Evolutionary conservation across 2,113 vertebrate species (phyloP).

Genomic region (Semnopithecus entellus): DNA sequence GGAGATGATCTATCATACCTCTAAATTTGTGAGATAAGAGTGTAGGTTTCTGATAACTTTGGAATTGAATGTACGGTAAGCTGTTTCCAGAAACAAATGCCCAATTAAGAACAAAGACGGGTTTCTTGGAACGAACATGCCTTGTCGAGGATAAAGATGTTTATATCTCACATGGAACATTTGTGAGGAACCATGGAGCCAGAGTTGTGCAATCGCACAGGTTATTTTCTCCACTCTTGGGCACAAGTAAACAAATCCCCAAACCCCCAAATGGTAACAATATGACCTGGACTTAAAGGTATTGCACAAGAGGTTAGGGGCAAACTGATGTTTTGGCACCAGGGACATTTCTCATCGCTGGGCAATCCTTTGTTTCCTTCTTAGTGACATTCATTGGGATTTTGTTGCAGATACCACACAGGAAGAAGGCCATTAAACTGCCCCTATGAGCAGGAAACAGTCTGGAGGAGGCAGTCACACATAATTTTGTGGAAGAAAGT

Average conservation of each 20-base stretch:
- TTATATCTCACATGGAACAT: not conserved
- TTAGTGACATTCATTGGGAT: not conserved
- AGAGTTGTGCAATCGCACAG: not conserved
- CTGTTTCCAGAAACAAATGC: constrained; percentile 34
- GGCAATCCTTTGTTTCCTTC: not conserved
- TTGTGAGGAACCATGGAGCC: not conserved
- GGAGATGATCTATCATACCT: not conserved
- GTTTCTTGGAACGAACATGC: constrained; percentile 24
- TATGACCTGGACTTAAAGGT: not conserved
- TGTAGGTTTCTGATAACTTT: not conserved
- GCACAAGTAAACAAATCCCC: constrained; percentile 25
- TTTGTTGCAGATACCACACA: constrained; percentile 51
- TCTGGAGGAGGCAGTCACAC: not conserved
- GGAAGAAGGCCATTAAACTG: constrained; percentile 46
- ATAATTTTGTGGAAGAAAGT: not conserved
- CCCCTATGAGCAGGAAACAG: not conserved
- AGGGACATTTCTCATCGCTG: not conserved
- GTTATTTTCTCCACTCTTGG: constrained; percentile 40
- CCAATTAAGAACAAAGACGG: not conserved
- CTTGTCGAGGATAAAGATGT: constrained; percentile 11
- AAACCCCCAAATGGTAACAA: not conserved
- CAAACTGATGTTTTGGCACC: not conserved
- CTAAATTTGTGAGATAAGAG: not conserved
- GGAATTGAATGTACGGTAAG: not conserved
- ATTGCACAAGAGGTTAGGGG: not conserved